Evolutionary conservation across 2,888 invertebrate species (phyloP), one percentile per base, ranked within the genome.

Genomic region (Oithona nana): DNA sequence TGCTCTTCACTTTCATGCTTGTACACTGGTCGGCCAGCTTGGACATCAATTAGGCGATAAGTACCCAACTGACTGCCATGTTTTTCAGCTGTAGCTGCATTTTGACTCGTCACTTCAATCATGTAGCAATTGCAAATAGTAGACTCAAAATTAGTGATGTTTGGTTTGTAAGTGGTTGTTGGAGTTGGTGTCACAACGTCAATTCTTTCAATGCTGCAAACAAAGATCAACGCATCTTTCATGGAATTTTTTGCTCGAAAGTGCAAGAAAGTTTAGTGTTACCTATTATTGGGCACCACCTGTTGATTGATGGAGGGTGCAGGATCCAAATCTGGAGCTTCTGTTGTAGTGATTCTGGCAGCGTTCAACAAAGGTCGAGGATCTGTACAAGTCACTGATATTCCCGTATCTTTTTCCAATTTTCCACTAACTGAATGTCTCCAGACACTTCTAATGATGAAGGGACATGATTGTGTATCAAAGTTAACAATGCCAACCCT

Each of bases 401-500:
- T 20, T 24, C 54, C 26, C 54, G 22, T 13, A 26, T 54, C 54
- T 3, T 24, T 26, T 54, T 54, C 24, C 54, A 54, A 26, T 11
- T 54, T 20, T 11, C 54, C 54, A 3, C 24, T 2, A 20, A 54
- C 54, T 20, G 54, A 54, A 26, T 54, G 54, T 3, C 54, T 20
- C 54, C 54, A 54, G 11, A 54, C 22, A 16, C 24, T 24, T 22
- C 16, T 54, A 26, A 54, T 20, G 16, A 16, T 26, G 54, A 24
- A 54, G 1, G 54, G 54, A 26, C 54, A 54, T 3, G 16, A 16
- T 3, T 54, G 22, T 26, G 13, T 20, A 26, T 54, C 54, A 54
- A 54, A 54, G 54, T 54, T 54, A 26, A 54, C 54, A 16, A 54
- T 26, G 3, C 54, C 54, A 20, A 54, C 54, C 54, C 54, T 20